These are phyloP conservation scores for Cygnus atratus DNA, from an alignment of 2,113 vertebrate genomes.

Conservation along the genomic window DNA sequence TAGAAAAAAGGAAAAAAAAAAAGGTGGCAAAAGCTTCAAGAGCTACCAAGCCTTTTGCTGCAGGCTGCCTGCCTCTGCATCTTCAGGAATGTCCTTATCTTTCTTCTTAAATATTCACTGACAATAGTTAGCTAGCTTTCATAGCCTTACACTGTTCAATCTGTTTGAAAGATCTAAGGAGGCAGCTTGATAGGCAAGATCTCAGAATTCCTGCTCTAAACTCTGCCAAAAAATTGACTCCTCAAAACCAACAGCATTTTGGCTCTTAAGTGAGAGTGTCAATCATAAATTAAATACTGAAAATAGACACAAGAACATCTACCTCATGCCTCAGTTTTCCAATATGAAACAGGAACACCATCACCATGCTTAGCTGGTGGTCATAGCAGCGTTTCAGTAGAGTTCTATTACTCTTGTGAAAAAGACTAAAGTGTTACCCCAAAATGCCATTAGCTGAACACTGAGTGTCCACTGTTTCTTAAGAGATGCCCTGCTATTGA, in stretches of 20 bases:
- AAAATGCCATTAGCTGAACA: neutral
- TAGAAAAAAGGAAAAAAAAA: neutral
- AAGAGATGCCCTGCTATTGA: neutral
- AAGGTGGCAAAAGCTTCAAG: neutral
- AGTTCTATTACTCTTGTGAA: neutral
- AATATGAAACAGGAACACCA: neutral
- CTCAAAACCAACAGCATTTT: neutral
- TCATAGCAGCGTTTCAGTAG: neutral
- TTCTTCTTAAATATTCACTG: neutral
- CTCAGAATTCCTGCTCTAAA: neutral
- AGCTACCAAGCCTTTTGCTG: conserved; percentile 2
- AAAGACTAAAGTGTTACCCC: neutral
- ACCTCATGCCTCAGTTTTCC: neutral
- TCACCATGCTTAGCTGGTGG: neutral
- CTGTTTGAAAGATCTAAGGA: neutral
- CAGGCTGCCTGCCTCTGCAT: conserved; percentile 11
- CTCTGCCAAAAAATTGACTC: fast-evolving
- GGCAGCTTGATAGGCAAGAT: neutral
- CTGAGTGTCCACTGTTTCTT: fast-evolving
- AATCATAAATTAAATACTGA: neutral
- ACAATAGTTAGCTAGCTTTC: neutral
- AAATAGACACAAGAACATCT: neutral
- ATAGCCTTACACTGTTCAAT: neutral
- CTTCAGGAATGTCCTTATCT: neutral
- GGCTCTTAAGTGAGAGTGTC: neutral